phyloP scores from a whole-genome alignment of 2,797 vertebrate species.

The Chrysolophus pictus region DNA sequence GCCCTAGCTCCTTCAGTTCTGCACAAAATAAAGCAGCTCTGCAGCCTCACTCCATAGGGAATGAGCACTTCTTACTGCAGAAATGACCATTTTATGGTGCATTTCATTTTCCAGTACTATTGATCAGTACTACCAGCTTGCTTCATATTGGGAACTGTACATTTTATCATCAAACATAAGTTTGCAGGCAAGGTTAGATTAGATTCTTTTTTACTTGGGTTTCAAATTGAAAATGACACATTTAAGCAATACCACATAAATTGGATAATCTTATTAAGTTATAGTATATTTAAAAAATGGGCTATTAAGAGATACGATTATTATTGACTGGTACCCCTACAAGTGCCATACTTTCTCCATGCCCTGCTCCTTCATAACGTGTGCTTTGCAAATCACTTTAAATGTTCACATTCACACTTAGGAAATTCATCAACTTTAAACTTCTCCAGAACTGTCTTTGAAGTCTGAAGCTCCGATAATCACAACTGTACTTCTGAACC shows the following conservation, averaged over 20 bases:
- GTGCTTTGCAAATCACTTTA: not conserved
- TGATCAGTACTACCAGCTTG: not conserved
- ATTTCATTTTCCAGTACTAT: not conserved
- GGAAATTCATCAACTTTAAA: not conserved
- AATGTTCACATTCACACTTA: not conserved
- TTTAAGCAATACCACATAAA: not conserved
- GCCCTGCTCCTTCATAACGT: not conserved
- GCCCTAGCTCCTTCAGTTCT: not conserved
- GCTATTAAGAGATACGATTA: not conserved
- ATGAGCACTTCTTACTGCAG: not conserved
- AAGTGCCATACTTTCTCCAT: not conserved
- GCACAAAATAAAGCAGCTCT: constrained; percentile 15
- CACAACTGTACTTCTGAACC: not conserved
- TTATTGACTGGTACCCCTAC: not conserved
- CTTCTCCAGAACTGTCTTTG: not conserved
- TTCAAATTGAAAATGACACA: not conserved
- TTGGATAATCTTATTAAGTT: not conserved
- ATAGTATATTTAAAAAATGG: not conserved
- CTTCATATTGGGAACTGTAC: not conserved
- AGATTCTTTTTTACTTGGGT: not conserved
- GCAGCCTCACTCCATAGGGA: not conserved
- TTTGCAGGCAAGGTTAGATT: not conserved
- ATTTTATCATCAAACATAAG: not conserved
- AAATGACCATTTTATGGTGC: not conserved
- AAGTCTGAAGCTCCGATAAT: not conserved